Conservation (phyloP, 2,113 vertebrate species). For the Atlantisia rogersi region DNA sequence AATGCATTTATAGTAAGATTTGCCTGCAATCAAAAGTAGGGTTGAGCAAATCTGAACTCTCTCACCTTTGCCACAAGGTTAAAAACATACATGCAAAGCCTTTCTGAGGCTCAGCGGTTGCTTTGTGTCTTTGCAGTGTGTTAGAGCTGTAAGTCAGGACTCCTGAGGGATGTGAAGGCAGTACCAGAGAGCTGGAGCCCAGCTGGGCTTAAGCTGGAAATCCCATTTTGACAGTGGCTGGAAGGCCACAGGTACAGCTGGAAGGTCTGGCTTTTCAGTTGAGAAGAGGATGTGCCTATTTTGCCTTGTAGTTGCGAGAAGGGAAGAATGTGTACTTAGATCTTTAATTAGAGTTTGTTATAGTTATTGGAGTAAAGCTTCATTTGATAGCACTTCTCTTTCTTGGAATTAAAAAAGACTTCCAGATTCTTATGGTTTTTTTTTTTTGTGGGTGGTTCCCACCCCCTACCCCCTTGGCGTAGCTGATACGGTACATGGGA, state of each 20-base stretch:
- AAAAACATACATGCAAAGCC: background rate
- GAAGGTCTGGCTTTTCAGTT: background rate
- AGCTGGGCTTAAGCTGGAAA: background rate
- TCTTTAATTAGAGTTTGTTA: background rate
- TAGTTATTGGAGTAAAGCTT: background rate
- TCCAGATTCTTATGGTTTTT: background rate
- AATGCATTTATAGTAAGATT: background rate
- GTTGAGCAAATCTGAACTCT: background rate
- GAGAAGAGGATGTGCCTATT: background rate
- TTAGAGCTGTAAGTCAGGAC: background rate
- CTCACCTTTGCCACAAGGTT: background rate
- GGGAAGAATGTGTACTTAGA: background rate
- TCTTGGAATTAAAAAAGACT: background rate
- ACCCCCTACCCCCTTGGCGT: background rate
- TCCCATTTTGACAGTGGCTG: no score
- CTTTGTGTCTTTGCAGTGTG: background rate
- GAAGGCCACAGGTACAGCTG: background rate
- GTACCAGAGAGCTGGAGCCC: background rate
- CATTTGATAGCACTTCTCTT: background rate
- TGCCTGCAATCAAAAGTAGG: background rate
- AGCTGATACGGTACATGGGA: background rate
- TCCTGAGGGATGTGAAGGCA: accelerated
- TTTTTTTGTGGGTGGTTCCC: no score
- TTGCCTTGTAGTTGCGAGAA: background rate
- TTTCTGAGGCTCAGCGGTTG: background rate